Evolutionary conservation across 2,888 invertebrate genomes (phyloP), one percentile per base, ranked within the genome.

Genomic region (Limnephilus lunatus): DNA sequence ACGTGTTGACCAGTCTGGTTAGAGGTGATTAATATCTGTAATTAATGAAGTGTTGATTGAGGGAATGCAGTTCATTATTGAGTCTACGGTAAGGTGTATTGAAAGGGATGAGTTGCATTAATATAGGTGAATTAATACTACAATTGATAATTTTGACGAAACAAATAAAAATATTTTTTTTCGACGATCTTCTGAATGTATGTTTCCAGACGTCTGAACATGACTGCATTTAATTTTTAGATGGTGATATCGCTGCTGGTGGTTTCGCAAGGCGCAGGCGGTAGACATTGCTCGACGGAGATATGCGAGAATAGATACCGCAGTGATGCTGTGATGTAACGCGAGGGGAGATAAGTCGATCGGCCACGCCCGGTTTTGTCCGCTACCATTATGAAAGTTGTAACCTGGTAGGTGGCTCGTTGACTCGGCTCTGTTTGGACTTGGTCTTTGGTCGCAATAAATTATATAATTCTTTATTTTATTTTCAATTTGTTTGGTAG

Each of bases 301-400:
- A 44, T 86, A 86, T 86, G 86, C 39, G 86, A 48, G 86, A 86
- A 86, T 86, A 44, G 39, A 86, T 86, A 68, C 68, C 25, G 68
- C 68, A 25, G 68, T 68, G 15, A 86, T 39, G 44, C 39, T 30
- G 86, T 86, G 86, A 86, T 86, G 86, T n/a, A 86, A 86, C 86
- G 25, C 4, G 25, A 25, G 68, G 68, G 25, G 86, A 86, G 86
- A 86, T 86, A 86, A 86, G 86, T 48, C 86, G 86, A 86, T 25
- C 86, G 48, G 44, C 86, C 86, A 86, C 86, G 86, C 86, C 86
- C 86, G 35, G 39, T 83, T 25, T 83, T 44, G 30, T 12, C 44
- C 44, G 86, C 85, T 86, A 86, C 44, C 86, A 44, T n/a, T 86
- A 30, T 86, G 86, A 86, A 44, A 44, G 86, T 86, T 44, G 86